Evolutionary conservation across 2,113 vertebrate genomes (phyloP).

Genomic region (Heterotis niloticus): DNA sequence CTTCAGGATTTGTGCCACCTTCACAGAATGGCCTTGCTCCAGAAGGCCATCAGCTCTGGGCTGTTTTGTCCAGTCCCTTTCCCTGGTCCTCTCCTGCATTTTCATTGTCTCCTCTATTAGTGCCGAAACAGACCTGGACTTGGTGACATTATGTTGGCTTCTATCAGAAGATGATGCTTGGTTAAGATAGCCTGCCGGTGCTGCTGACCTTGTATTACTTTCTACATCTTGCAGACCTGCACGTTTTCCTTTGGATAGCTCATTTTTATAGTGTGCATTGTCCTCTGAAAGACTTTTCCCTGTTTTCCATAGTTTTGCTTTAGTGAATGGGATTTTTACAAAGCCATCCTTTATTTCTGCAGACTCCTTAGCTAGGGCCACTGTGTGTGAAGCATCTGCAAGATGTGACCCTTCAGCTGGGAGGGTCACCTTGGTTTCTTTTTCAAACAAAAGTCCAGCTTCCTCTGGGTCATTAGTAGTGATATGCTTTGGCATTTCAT

Average conservation of each 20-base stretch:
- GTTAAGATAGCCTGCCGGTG: conserved; percentile 29
- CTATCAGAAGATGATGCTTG: conserved; percentile 29
- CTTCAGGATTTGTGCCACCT: conserved; percentile 68
- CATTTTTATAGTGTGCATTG: conserved; percentile 28
- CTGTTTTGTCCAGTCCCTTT: conserved; percentile 54
- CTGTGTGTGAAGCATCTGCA: conserved; percentile 20
- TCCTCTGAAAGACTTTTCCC: conserved; percentile 24
- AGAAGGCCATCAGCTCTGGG: conserved; percentile 46
- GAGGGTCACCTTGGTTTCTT: conserved; percentile 18
- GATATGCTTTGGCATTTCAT: conserved; percentile 9
- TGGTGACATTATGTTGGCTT: conserved; percentile 39
- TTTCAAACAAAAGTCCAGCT: conserved; percentile 4
- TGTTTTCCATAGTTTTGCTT: conserved; percentile 21
- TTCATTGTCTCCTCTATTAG: conserved; percentile 65
- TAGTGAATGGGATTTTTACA: conserved; percentile 1
- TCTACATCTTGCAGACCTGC: conserved; percentile 15
- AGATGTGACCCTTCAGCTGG: conserved; percentile 8
- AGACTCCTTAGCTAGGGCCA: conserved; percentile 1
- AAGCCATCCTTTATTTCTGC: conserved; percentile 28
- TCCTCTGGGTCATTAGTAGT: conserved; percentile 6
- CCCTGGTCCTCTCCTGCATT: conserved; percentile 61
- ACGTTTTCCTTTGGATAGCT: conserved; percentile 28
- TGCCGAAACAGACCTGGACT: conserved; percentile 60
- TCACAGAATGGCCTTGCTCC: conserved; percentile 57
- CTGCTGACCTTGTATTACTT: neutral